Percentiles rank a stretch among this genome's conserved stretches.
These are phyloP conservation scores for Montipora sp. DNA, from an alignment of 64 coral and sea anemone genomes.

Conservation along the genomic window DNA sequence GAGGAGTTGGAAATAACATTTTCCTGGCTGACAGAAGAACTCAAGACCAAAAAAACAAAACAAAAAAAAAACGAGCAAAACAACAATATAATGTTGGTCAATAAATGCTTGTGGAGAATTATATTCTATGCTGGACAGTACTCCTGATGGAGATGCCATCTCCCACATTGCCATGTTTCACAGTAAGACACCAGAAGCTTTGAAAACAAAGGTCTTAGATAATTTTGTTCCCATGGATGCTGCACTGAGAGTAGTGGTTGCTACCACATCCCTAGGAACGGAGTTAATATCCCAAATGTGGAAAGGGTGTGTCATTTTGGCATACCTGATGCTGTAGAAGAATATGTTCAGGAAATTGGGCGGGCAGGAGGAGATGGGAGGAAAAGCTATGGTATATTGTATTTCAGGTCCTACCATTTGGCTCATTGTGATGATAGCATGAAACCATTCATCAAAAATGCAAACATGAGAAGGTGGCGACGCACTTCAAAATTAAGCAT, in stretches of 20 bases:
- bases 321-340: slow-evolving; percentile 38
- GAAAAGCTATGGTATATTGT: slow-evolving; percentile 14
- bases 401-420: background rate
- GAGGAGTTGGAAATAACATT: slow-evolving; percentile 46
- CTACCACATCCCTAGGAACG: slow-evolving; percentile 58
- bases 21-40: slow-evolving; percentile 56
- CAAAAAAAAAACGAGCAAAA: slow-evolving; percentile 42
- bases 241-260: slow-evolving; percentile 45
- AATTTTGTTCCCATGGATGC: slow-evolving; percentile 22
- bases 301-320: slow-evolving; percentile 61
- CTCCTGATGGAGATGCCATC: slow-evolving; percentile 28
- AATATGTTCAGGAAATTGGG: slow-evolving; percentile 66
- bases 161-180: slow-evolving; percentile 58
- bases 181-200: slow-evolving; percentile 44
- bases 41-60: background rate
- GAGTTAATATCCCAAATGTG: slow-evolving; percentile 53
- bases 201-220: slow-evolving; percentile 46
- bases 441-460: slow-evolving; percentile 22
- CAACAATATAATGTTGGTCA: slow-evolving; percentile 61
- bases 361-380: slow-evolving; percentile 63
- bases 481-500: slow-evolving; percentile 13
- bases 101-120: slow-evolving; percentile 66
- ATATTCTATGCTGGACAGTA: slow-evolving; percentile 51
- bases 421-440: background rate
- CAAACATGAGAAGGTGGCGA: slow-evolving; percentile 3